Evolutionary conservation across 2,888 invertebrate species (phyloP).

Genomic region (Andrena fulva): DNA sequence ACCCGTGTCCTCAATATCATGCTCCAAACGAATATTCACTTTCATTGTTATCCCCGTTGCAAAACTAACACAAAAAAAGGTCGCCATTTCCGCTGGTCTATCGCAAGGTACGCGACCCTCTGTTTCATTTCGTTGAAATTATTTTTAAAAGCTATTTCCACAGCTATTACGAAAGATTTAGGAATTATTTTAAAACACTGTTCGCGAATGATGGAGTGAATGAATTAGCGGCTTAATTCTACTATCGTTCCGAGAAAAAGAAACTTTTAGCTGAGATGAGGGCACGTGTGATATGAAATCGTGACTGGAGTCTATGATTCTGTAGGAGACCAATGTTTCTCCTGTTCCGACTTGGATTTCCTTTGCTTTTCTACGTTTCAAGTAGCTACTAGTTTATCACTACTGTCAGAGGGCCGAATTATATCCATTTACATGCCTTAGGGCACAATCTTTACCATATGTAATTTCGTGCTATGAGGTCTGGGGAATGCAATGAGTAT

Average conservation of each 20-base stretch:
- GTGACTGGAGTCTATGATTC: conserved; percentile 29
- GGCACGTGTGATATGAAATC: neutral
- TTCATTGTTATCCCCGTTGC: neutral
- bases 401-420: neutral
- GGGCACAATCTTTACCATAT: neutral
- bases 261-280: neutral
- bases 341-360: neutral
- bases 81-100: neutral
- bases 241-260: neutral
- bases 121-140: neutral
- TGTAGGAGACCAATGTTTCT: neutral
- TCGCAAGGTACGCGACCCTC: neutral
- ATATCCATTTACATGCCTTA: neutral
- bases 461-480: neutral
- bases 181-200: neutral
- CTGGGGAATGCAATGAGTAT: neutral
- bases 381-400: neutral
- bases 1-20: neutral
- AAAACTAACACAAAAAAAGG: neutral
- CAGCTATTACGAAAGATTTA: too few species aligned
- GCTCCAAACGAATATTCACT: neutral
- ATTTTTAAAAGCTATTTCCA: too few species aligned
- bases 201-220: neutral
- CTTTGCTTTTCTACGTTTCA: neutral
- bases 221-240: neutral